Base-by-base conservation (phyloP, 1,140 invertebrate species). In the Drosophila takahashii region DNA sequence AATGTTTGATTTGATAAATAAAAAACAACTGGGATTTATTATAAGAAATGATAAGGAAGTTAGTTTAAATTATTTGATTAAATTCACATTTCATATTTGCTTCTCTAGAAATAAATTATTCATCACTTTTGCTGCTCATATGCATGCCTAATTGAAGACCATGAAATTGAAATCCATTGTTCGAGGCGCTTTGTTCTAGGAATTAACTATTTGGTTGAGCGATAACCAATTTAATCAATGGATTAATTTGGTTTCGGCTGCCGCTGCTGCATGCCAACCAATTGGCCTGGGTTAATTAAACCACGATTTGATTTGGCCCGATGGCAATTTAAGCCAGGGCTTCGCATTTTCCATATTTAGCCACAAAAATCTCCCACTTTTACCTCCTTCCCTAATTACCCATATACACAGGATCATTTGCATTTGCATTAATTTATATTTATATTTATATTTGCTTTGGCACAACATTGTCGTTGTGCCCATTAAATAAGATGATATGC, bases 131-230 rank as follows among this genome's bases (percentile, higher is more conserved):
- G 27, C 15, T 50, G 9, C 15, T 32, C 8, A 51, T 13, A 34
- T 34, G 48, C 29, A 34, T 29, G 29, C 29, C n/a, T 10, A 29
- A 32, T 16, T 8, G 10, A 13, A 16, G 8, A 18, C 8, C 4
- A 6, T 45, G 13, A 57, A 44, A 57, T 44, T 22, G 5, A 57
- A 57, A 44, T 18, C 13, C 39, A 27, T 57, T 57, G 26, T 42
- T 42, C 26, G 1, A 8, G 18, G 39, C 9, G 10, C 53, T 29
- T 48, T 48, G 26, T 29, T 15, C 5, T 29, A 15, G 29, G 4
- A 48, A 29, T 48, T 6, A 10, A 29, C 48, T 16, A 34, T 26
- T 50, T 18, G 27, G 48, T 10, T 50, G 26, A 16, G 47, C 27
- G n/a, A 16, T 32, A 16, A 8, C 26, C 5, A 48, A 11, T 50